These are phyloP conservation scores for Anoplophora glabripennis DNA, from an alignment of 1,140 invertebrate genomes.

Conservation along the genomic window DNA sequence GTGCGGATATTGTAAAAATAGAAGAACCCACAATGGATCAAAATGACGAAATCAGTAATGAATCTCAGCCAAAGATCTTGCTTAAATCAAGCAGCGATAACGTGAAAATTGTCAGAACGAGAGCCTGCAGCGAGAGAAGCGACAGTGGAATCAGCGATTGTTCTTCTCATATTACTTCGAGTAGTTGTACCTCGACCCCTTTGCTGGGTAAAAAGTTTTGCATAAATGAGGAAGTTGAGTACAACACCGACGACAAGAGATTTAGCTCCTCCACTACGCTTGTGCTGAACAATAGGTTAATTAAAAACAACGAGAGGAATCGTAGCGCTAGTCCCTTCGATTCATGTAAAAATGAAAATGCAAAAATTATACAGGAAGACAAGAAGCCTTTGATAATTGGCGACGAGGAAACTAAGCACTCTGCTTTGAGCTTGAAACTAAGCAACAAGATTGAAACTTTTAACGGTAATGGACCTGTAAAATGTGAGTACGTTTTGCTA, in stretches of 20 bases:
- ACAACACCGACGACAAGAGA: slow-evolving; percentile 5
- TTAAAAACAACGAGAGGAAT: no score
- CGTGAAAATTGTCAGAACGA: slow-evolving; percentile 23
- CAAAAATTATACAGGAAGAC: no score
- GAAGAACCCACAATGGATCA: neutral
- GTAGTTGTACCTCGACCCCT: slow-evolving; percentile 37
- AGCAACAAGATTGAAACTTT: slow-evolving; percentile 33
- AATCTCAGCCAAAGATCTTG: neutral
- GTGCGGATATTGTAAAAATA: neutral
- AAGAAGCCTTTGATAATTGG: no score
- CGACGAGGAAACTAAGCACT: no score
- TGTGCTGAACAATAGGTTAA: neutral
- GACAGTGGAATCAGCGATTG: slow-evolving; percentile 62
- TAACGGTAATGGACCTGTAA: slow-evolving; percentile 9
- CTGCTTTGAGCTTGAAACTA: slow-evolving; percentile 19
- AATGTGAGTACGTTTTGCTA: slow-evolving; percentile 12
- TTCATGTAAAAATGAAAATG: neutral
- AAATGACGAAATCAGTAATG: neutral
- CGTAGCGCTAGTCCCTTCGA: no score
- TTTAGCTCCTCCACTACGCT: slow-evolving; percentile 6
- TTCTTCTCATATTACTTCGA: slow-evolving; percentile 42
- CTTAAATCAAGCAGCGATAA: neutral
- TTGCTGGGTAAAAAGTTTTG: slow-evolving; percentile 46
- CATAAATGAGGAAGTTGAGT: slow-evolving; percentile 48
- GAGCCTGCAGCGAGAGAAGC: slow-evolving; percentile 54